These are phyloP conservation scores for Somateria mollissima DNA, from an alignment of 2,797 vertebrate species.

Conservation along the genomic window DNA sequence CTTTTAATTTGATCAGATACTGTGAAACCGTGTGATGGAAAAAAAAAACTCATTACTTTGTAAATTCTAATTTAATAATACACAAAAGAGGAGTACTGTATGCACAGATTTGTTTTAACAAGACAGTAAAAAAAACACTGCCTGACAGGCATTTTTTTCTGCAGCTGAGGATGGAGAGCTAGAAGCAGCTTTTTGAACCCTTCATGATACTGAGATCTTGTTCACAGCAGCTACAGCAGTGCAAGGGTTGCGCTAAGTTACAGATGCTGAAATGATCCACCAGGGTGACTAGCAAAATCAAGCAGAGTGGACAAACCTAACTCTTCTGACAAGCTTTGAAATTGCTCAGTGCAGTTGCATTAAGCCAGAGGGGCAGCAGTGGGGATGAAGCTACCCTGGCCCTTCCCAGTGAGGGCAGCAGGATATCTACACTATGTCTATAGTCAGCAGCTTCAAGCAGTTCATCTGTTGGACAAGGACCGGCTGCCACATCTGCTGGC, in stretches of 20 bases:
- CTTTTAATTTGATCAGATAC: slow-evolving; percentile 13
- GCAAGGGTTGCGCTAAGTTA: not conserved
- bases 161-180: not conserved
- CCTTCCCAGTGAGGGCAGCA: not conserved
- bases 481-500: not conserved
- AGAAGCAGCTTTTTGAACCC: not conserved
- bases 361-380: not conserved
- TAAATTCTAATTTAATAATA: not conserved
- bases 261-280: not conserved
- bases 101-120: not conserved
- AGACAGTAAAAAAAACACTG: not conserved
- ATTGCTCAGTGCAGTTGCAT: not conserved
- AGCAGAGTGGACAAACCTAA: not conserved
- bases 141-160: not conserved
- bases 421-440: not conserved
- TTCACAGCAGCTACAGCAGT: not conserved
- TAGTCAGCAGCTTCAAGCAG: not conserved
- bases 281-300: not conserved
- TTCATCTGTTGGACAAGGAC: not conserved
- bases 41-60: not conserved
- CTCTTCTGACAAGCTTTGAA: not conserved
- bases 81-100: not conserved
- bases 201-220: not conserved
- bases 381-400: not conserved
- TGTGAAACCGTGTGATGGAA: not conserved